phyloP scores from a whole-genome alignment of 1,140 invertebrate genomes.

The Drosophila paulistorum region DNA sequence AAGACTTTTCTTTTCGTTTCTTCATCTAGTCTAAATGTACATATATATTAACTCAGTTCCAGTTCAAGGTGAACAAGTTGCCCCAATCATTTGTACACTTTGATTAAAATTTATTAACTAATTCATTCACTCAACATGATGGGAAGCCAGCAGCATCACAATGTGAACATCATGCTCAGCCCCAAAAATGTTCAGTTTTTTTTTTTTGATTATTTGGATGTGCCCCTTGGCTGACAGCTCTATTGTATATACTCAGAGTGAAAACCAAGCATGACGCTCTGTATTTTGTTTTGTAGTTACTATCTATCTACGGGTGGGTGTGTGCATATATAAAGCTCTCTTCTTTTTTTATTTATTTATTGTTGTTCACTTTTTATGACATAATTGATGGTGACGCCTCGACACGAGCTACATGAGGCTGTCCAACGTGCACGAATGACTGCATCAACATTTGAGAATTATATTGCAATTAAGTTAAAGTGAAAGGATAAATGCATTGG shows the following conservation, averaged over 20 bases:
- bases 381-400: constrained; percentile 60
- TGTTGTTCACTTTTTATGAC: constrained; percentile 47
- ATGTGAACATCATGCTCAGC: constrained; percentile 28
- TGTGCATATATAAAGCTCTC: not conserved
- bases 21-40: not conserved
- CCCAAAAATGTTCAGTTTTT: constrained; percentile 36
- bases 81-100: constrained; percentile 34
- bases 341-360: constrained; percentile 3
- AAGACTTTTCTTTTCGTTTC: constrained; percentile 13
- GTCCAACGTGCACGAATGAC: constrained; percentile 9
- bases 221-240: constrained; percentile 18
- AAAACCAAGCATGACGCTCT: constrained; percentile 14
- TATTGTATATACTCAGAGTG: constrained; percentile 3
- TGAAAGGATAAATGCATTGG: constrained; percentile 44
- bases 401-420: constrained; percentile 37
- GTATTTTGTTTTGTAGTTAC: constrained; percentile 3
- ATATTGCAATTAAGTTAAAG: constrained; percentile 28
- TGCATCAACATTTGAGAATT: constrained; percentile 22
- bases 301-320: constrained; percentile 10
- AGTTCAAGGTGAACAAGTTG: constrained; percentile 56
- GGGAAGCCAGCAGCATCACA: constrained; percentile 12
- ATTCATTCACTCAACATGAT: constrained; percentile 44
- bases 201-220: not conserved
- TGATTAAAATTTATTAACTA: constrained; percentile 65
- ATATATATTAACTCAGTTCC: constrained; percentile 28